Percentiles rank a stretch among this genome's conserved stretches.
Conservation (phyloP, 2,113 vertebrate genomes). For the Eurypyga helias region DNA sequence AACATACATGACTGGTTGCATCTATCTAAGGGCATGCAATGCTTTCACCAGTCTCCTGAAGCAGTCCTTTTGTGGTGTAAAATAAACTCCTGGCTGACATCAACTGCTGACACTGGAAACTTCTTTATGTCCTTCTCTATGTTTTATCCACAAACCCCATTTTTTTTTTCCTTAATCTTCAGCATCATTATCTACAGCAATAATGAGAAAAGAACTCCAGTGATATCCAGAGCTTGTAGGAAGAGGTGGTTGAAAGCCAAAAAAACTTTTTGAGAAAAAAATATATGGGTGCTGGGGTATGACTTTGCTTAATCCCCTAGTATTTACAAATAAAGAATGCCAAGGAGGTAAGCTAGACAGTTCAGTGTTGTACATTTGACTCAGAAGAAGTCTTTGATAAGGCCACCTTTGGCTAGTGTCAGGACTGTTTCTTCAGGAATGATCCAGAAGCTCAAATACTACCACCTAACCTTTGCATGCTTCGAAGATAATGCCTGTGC, state of each 20-base stretch:
- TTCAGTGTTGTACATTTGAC: background rate
- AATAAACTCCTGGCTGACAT: slow-evolving; percentile 16
- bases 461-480: background rate
- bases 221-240: slow-evolving; percentile 42
- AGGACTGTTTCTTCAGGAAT: background rate
- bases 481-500: background rate
- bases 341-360: background rate
- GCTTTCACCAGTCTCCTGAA: background rate
- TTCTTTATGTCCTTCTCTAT: slow-evolving; percentile 12
- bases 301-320: background rate
- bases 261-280: background rate
- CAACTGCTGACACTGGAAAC: slow-evolving; percentile 24
- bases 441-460: background rate
- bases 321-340: background rate
- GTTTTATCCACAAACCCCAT: background rate
- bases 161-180: background rate
- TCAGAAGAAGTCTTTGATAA: background rate
- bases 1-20: background rate
- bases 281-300: background rate
- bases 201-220: slow-evolving; percentile 13
- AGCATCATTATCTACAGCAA: background rate
- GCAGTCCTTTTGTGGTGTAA: slow-evolving; percentile 10
- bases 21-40: background rate
- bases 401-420: background rate
- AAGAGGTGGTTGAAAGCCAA: background rate